Conservation (phyloP, 2,797 vertebrate genomes). For the Tokudaia tokunoshimensis region DNA sequence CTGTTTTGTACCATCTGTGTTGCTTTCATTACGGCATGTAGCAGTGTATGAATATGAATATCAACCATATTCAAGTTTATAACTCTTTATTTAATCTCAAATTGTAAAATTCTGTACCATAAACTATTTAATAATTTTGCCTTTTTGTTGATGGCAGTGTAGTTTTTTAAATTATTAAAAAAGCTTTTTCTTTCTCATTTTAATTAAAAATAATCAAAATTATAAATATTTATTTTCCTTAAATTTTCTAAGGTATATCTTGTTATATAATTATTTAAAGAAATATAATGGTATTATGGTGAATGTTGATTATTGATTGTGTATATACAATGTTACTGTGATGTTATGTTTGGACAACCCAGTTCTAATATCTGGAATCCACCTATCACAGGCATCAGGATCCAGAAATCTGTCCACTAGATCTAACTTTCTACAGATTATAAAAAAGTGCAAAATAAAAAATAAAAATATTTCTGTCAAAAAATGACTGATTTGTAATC, state of each 20-base stretch:
- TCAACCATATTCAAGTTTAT: background rate
- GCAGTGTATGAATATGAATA: background rate
- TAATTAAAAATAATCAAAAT: background rate
- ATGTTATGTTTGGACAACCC: background rate
- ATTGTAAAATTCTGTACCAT: background rate
- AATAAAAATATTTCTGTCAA: background rate
- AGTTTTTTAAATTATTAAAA: background rate
- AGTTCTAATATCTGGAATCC: too few species aligned
- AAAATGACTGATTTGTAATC: background rate
- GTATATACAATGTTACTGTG: background rate
- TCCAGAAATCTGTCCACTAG: background rate
- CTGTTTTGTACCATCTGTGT: background rate
- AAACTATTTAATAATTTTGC: background rate
- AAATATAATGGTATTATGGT: background rate
- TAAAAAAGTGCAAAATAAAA: background rate
- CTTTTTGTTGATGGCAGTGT: background rate
- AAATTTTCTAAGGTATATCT: background rate
- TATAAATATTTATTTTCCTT: background rate
- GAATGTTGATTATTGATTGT: background rate
- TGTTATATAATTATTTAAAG: background rate
- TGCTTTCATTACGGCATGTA: background rate
- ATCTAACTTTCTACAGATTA: background rate
- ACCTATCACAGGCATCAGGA: background rate
- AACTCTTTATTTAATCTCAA: background rate
- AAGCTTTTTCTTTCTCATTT: background rate